phyloP scores from a whole-genome alignment of 2,797 vertebrate genomes.

The Crypturellus tataupa region DNA sequence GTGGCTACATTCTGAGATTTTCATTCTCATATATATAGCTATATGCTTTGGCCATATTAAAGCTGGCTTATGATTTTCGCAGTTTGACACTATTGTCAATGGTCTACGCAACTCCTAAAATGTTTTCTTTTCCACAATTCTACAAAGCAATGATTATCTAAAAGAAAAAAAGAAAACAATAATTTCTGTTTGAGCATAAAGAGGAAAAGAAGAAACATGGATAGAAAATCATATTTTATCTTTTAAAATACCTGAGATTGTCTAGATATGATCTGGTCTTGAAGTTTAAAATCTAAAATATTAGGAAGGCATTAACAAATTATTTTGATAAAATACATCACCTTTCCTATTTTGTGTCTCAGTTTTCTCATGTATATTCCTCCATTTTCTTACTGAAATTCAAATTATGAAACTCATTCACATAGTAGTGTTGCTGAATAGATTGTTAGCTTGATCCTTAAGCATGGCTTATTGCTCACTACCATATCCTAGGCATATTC shows the following conservation, averaged over 20 bases:
- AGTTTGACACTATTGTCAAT: neutral
- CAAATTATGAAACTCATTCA: neutral
- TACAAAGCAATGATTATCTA: neutral
- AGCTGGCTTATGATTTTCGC: neutral
- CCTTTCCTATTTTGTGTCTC: neutral
- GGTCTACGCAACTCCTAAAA: neutral
- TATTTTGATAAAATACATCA: neutral
- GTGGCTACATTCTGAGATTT: neutral
- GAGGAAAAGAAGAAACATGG: neutral
- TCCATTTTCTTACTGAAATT: neutral
- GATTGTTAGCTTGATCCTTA: neutral
- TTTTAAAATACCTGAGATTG: neutral
- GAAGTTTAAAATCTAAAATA: neutral
- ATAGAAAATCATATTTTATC: neutral
- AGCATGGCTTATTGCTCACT: neutral
- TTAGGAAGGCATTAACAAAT: neutral
- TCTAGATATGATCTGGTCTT: neutral
- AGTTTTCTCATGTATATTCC: neutral
- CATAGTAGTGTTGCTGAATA: neutral
- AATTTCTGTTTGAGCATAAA: neutral
- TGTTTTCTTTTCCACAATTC: neutral
- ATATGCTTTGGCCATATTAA: neutral
- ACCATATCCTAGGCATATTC: neutral
- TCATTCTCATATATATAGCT: neutral
- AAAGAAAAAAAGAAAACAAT: neutral